A percentile compares a stretch with the other conserved stretches of the same genome.
Evolutionary conservation across 2,797 vertebrate genomes (phyloP).

Genomic region (Rhabdophis nuchalis): DNA sequence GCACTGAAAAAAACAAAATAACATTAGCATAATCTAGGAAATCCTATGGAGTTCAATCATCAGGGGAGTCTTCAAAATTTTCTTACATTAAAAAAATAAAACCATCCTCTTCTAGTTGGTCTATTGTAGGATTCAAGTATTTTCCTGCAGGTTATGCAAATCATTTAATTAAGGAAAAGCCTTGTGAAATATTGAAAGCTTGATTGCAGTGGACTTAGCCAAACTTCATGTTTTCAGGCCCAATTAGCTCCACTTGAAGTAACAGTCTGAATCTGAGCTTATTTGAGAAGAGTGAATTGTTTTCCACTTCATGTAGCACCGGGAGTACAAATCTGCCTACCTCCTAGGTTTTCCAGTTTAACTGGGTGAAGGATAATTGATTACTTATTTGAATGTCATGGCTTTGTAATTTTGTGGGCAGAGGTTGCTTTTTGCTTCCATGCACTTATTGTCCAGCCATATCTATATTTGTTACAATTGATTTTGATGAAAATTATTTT

Average conservation of each 20-base stretch:
- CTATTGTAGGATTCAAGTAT: background rate
- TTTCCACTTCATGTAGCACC: background rate
- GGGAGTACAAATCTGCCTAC: background rate
- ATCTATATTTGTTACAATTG: background rate
- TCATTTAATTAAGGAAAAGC: background rate
- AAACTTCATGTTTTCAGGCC: background rate
- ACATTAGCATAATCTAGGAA: background rate
- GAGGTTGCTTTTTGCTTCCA: background rate
- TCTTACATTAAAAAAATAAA: background rate
- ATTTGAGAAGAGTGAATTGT: background rate
- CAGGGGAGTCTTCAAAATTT: background rate
- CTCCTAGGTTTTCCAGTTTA: background rate
- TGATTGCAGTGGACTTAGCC: background rate
- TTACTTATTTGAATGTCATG: background rate
- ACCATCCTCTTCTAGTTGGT: background rate
- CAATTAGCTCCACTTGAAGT: background rate
- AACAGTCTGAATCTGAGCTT: background rate
- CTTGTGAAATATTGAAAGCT: constrained; percentile 50
- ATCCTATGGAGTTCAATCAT: background rate
- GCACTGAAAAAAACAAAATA: background rate
- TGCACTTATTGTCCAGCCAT: background rate
- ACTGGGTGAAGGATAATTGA: background rate
- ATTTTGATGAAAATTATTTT: background rate
- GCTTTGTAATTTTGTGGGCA: background rate
- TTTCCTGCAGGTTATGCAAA: background rate